Evolutionary conservation across 2,888 invertebrate genomes (phyloP), one percentile per base, ranked within the genome.

Genomic region (Oxyscelio sp.): DNA sequence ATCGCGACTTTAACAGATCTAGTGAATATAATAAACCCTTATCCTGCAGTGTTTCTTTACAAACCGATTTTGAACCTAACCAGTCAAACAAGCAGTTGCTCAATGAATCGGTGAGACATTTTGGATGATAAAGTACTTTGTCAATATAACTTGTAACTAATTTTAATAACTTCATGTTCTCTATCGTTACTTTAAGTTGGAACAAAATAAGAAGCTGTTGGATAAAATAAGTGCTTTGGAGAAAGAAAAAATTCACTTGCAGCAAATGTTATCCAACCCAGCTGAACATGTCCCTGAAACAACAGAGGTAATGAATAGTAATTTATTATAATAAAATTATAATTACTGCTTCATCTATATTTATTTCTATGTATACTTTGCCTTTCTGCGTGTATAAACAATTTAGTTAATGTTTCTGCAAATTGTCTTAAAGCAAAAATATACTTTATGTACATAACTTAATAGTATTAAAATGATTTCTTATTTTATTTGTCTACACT

Each of bases 161-260:
- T n/a, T 52, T 52, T 52, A 52, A 22, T n/a, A n/a, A n/a, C n/a
- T 52, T 24, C 8, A 9, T 9, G 19, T 52, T n/a, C n/a, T n/a
- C n/a, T n/a, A 50, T 27, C 27, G 21, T 19, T 19, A 40, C 19
- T 52, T 15, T 83, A 93, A 96, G 95, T 94, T 95, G 0, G 95
- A 95, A 92, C 95, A 96, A 90, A 95, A 96, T 87, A 95, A 95
- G 86, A 92, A 95, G 40, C 92, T 96, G 17, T 95, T 95, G 92
- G 95, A 95, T 87, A 95, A 95, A 91, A 92, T 95, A 58, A 94
- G 94, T 75, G 94, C 94, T 3, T 92, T 96, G 71, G 95, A 96
- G 88, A 95, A 95, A 54, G 96, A 96, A 87, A 96, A 96, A 88
- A 89, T 95, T 13, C 95, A 96, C 88, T 95, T 96, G 83, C 95